Conservation (phyloP, 2,797 vertebrate species). For the Eptatretus atami region DNA sequence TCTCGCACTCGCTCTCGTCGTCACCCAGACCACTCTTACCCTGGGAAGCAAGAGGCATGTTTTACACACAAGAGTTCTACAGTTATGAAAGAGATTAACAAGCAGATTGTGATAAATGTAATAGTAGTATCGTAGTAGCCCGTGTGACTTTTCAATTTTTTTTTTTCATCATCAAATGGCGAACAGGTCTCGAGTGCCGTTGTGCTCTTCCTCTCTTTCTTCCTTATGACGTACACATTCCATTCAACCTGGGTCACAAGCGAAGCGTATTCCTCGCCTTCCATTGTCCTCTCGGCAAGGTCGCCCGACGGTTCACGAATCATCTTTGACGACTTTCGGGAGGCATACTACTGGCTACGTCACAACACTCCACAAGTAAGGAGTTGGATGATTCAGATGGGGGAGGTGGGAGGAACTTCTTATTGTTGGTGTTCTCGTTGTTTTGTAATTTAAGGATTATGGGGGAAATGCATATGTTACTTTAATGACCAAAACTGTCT, state of each 20-base stretch:
- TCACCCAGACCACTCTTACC: constrained; percentile 76
- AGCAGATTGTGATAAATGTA: neutral
- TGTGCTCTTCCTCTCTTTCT: constrained; percentile 94
- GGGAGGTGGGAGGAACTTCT: too few relatives aligned
- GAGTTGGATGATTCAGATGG: too few relatives aligned
- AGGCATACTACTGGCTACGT: constrained; percentile 92
- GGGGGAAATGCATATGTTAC: too few relatives aligned
- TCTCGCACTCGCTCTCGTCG: constrained; percentile 80
- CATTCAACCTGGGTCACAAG: constrained; percentile 98
- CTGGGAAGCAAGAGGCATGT: constrained; percentile 71
- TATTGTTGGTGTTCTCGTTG: too few relatives aligned
- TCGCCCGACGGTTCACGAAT: constrained; percentile 84
- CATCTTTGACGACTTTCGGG: constrained; percentile 91
- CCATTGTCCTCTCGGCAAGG: constrained; percentile 66
- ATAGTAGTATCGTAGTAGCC: too few relatives aligned
- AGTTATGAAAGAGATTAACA: neutral
- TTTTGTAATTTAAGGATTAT: too few relatives aligned
- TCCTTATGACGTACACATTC: constrained; percentile 93
- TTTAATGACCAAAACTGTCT: too few relatives aligned
- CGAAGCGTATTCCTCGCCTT: constrained; percentile 86
- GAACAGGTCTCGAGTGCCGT: constrained; percentile 82
- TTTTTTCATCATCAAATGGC: too few relatives aligned
- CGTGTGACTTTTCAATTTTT: too few relatives aligned
- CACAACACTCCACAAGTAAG: constrained; percentile 90
- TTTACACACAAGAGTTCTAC: too few relatives aligned